Evolutionary conservation across 1,140 invertebrate genomes (phyloP), one percentile per base, ranked within the genome.

Genomic region (Cryptotermes secundus): DNA sequence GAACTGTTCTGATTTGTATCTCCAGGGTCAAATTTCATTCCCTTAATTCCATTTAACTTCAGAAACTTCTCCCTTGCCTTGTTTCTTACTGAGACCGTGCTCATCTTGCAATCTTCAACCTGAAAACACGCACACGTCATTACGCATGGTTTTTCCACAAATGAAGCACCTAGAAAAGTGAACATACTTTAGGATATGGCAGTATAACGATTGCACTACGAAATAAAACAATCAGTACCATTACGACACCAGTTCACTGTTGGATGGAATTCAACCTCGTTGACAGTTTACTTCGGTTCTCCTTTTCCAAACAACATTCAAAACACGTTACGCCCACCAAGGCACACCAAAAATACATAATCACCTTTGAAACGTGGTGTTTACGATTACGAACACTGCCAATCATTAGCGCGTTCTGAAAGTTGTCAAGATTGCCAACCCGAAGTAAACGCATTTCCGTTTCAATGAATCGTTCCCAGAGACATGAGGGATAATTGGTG

Each of bases 11-110:
- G 34, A 59, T 79, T 82, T 31, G 12, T 31, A 38, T 83, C 65
- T 6, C 38, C 31, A 36, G 81, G 65, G 19, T 79, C 65, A 42
- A 79, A 85, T 19, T 24, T 16, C 34, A 35, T 80, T 80, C 79
- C 72, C 26, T 72, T 84, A 49, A 72, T 72, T 26, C 83, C 83
- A 80, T 84, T 84, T 38, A 85, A 87, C 86, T 34, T 84, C 80
- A 42, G 85, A 83, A 85, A 86, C 65, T 84, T 83, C 72, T 80
- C 31, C 3, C 34, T 80, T 34, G 79, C 49, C 36, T 84, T 84
- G 34, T 80, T 59, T 49, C 83, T 14, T n/a, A 84, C 65, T 12
- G 34, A 84, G 26, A 72, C 72, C 26, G 83, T 79, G 22, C 49
- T 84, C 35, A 45, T 45, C n/a, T 72, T 72, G 59, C 59, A 72